Percentiles rank a stretch among this genome's conserved stretches.
phyloP scores from a whole-genome alignment of 1,140 invertebrate species.

The Stenopsyche tienmushanensis region DNA sequence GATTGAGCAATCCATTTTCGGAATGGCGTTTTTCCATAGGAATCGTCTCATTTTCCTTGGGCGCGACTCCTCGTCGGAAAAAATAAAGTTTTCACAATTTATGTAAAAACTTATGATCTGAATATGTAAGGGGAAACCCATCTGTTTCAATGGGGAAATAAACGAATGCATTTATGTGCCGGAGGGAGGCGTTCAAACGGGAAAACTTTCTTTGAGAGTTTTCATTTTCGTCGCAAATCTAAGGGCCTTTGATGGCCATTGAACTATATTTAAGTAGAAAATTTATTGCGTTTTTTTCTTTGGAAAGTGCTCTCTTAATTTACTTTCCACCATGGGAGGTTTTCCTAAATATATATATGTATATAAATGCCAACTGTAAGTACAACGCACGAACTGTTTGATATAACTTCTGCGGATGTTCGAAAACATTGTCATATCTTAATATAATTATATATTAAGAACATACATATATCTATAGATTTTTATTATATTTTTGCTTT shows the following conservation, averaged over 20 bases:
- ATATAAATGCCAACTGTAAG: no score
- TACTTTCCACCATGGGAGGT: no score
- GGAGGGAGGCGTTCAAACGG: constrained; percentile 23
- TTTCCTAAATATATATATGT: no score
- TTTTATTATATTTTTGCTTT: no score
- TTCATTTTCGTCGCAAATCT: constrained; percentile 31
- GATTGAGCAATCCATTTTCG: neutral
- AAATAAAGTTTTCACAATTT: constrained; percentile 16
- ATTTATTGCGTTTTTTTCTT: no score
- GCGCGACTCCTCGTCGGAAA: neutral
- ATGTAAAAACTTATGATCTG: constrained; percentile 33
- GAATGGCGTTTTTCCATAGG: neutral
- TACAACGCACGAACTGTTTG: no score
- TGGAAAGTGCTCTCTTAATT: no score
- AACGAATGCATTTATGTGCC: constrained; percentile 36
- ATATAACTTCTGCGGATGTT: no score
- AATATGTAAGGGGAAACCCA: constrained; percentile 22
- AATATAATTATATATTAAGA: no score
- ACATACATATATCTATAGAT: no score
- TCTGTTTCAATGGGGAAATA: constrained; percentile 36
- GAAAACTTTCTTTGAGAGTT: constrained; percentile 19
- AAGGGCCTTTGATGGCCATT: constrained; percentile 23
- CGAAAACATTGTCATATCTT: no score
- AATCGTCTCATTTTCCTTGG: constrained; percentile 6
- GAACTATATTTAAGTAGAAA: constrained; percentile 19